Percentiles rank a stretch among this genome's conserved stretches.
Conservation (phyloP, 2,888 invertebrate genomes). For the Ephialtes manifestator region DNA sequence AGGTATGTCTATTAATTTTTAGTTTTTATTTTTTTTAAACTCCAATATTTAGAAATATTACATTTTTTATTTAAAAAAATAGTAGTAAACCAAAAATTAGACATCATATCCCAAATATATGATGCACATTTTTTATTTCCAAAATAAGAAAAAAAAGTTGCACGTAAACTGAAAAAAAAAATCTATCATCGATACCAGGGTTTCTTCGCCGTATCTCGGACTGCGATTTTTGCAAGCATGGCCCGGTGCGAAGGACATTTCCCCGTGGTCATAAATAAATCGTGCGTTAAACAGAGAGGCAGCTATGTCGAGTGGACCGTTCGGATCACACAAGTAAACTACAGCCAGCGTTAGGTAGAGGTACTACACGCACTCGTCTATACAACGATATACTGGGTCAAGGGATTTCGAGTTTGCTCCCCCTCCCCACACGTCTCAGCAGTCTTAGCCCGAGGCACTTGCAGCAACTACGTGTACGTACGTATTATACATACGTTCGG, state of each 20-base stretch:
- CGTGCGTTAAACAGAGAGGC: constrained; percentile 2
- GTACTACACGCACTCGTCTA: constrained; percentile 23
- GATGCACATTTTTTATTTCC: too few relatives aligned
- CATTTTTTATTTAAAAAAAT: too few relatives aligned
- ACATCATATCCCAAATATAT: too few relatives aligned
- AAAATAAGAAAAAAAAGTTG: too few relatives aligned
- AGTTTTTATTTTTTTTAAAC: too few relatives aligned
- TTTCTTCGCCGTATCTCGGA: background rate
- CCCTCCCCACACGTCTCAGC: constrained; percentile 53
- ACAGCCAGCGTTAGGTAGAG: constrained; percentile 19
- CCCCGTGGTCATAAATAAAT: constrained; percentile 32
- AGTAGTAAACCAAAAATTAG: too few relatives aligned
- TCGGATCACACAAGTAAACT: constrained; percentile 24
- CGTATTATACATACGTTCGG: constrained; percentile 35
- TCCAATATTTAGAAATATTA: too few relatives aligned
- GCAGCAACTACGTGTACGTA: constrained; percentile 13
- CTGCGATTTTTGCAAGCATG: constrained; percentile 6
- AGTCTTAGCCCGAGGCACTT: constrained; percentile 63
- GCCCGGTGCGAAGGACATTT: constrained; percentile 35
- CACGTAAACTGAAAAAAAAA: too few relatives aligned
- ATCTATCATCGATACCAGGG: background rate
- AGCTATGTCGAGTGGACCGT: background rate
- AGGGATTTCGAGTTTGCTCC: constrained; percentile 71
- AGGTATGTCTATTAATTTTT: too few relatives aligned
- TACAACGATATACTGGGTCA: constrained; percentile 72